Evolutionary conservation across 1,140 invertebrate genomes (phyloP), one percentile per base, ranked within the genome.

Genomic region (Propsilocerus akamusi): DNA sequence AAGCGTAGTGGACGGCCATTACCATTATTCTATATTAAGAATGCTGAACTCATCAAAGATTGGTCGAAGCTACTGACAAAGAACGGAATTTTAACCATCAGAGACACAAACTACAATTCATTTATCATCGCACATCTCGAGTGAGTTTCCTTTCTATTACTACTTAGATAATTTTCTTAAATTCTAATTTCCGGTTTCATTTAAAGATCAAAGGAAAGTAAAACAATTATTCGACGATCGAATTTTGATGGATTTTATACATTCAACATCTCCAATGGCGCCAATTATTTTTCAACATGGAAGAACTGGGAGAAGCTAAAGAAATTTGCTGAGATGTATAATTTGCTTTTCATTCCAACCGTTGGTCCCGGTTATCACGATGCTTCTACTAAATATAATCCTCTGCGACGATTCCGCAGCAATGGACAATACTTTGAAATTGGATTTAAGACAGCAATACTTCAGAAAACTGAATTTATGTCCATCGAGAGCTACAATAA

Each of bases 241-340:
- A 68, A 73, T 51, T 77, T 77, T 53, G 74, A 77, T 60, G 75
- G 75, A 7, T 77, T 76, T 55, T 77, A 77, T 52, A 75, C 72
- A n/a, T 75, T 75, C 48, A 68, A 75, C 55, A 72, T 73, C 1
- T 68, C 67, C 24, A 76, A 76, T 60, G 72, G 72, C 3, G 74
- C 74, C 34, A 73, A 72, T 52, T 76, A 71, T 54, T 73, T 74
- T 11, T 75, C 73, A 51, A 72, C 75, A 7, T 77, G 74, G 74
- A 77, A 77, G 58, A 76, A 77, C 60, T 77, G 75, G 75, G 67
- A 66, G 46, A 68, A 66, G 56, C 57, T 77, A 10, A 68, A 69
- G 49, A 72, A 72, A 32, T 76, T 71, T 56, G 73, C 74, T 0
- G 54, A 65, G 24, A 68, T 74, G 46, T 73, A 73, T 53, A 66